Conservation (phyloP, 2,113 vertebrate genomes). For the Hypocryptadius cinnamomeus region DNA sequence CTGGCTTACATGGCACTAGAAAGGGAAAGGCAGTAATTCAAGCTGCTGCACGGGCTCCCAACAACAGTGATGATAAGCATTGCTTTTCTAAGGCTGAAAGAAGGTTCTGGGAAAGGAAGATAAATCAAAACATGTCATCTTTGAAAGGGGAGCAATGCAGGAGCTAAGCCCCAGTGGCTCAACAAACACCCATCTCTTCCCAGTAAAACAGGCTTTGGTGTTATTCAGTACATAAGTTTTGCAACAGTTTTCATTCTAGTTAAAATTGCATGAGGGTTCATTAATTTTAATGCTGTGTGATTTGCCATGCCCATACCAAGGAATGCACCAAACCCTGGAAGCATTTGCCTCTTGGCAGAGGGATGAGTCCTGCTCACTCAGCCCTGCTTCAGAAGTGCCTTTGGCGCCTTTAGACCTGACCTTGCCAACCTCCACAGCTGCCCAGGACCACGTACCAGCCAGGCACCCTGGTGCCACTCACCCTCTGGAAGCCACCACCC, state of each 20-base stretch:
- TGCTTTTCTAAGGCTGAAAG: constrained; percentile 4
- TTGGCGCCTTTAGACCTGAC: not conserved
- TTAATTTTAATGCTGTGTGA: not conserved
- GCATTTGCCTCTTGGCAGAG: accelerated
- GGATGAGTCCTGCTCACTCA: not conserved
- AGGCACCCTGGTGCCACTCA: not conserved
- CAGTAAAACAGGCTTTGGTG: not conserved
- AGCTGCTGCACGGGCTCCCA: not conserved
- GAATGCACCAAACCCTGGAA: not conserved
- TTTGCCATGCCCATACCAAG: not conserved
- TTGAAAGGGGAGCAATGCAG: not conserved
- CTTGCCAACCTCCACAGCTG: not conserved
- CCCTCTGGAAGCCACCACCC: not conserved
- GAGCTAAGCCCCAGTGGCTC: not conserved
- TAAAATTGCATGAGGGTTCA: not conserved
- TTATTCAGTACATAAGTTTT: not conserved
- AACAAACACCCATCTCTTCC: not conserved
- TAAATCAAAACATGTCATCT: not conserved
- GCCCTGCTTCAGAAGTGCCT: not conserved
- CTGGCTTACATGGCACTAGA: not conserved
- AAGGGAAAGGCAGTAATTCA: not conserved
- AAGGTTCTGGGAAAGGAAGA: not conserved
- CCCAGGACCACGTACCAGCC: not conserved
- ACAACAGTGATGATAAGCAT: not conserved
- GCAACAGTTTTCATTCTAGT: not conserved